Evolutionary conservation across 37 sponge, comb jelly and placozoan species (phyloP).

Genomic region (Theonella swinhoei): DNA sequence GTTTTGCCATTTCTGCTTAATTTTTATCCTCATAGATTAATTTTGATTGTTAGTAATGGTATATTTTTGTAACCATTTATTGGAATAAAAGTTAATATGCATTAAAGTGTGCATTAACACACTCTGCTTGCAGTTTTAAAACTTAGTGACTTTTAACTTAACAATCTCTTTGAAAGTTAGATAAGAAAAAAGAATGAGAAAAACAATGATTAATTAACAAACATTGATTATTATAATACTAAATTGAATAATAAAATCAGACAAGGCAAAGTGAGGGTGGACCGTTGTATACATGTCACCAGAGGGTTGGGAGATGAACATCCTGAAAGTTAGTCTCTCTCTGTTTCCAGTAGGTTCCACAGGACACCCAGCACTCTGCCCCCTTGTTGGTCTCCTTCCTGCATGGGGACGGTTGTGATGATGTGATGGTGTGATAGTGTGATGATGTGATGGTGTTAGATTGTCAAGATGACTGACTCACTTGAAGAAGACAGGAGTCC

Average conservation of each 20-base stretch:
- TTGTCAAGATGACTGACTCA: background rate
- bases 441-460: background rate
- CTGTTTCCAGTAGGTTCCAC: slow-evolving; percentile 66
- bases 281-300: slow-evolving; percentile 2
- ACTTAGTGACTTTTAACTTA: too few relatives aligned
- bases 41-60: too few relatives aligned
- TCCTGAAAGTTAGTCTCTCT: slow-evolving; percentile 33
- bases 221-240: background rate
- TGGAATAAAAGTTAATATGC: too few relatives aligned
- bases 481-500: slow-evolving; percentile 74
- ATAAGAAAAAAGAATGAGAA: background rate
- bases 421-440: too few relatives aligned
- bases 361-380: slow-evolving; percentile 61
- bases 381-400: slow-evolving; percentile 41
- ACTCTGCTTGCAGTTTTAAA: too few relatives aligned
- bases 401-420: too few relatives aligned
- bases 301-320: slow-evolving; percentile 19
- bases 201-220: background rate
- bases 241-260: background rate
- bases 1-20: too few relatives aligned
- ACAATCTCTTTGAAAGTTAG: too few relatives aligned
- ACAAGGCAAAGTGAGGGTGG: too few relatives aligned
- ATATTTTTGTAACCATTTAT: too few relatives aligned
- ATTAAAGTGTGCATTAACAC: too few relatives aligned
- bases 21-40: too few relatives aligned